These are phyloP conservation scores for Botrylloides violaceus DNA, from an alignment of 23 tunicate genomes.

Conservation along the genomic window DNA sequence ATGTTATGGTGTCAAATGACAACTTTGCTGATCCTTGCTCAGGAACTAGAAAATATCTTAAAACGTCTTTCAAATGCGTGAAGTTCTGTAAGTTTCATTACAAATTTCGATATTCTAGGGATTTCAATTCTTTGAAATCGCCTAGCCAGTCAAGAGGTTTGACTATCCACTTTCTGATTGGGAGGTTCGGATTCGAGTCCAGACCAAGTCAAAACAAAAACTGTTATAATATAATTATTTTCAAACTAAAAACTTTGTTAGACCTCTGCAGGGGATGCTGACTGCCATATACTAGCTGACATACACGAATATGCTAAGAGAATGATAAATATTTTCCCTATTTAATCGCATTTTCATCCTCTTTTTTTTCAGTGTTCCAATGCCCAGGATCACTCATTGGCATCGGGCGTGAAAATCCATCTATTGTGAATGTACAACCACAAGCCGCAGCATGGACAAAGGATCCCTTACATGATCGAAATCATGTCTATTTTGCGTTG, in stretches of 20 bases:
- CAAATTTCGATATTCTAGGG: no score
- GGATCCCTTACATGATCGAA: conserved; percentile 53
- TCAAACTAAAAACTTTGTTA: no score
- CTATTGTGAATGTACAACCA: conserved; percentile 26
- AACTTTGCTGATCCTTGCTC: conserved; percentile 77
- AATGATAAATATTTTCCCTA: no score
- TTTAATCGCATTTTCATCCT: not conserved
- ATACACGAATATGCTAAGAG: no score
- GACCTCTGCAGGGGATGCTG: no score
- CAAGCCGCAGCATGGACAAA: conserved; percentile 61
- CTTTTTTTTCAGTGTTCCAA: conserved; percentile 54
- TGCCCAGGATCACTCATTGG: conserved; percentile 75
- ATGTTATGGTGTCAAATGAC: conserved; percentile 31
- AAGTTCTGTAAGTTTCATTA: conserved; percentile 89
- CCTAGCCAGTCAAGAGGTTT: no score
- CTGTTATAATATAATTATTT: no score
- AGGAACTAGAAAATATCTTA: conserved; percentile 62
- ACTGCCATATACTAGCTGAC: no score
- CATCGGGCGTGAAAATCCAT: conserved; percentile 33
- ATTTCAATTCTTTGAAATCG: no score
- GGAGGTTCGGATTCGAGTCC: no score
- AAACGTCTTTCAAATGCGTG: conserved; percentile 49
- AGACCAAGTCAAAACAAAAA: no score
- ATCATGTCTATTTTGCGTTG: conserved; percentile 39
- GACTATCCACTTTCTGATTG: no score